Base-by-base conservation (phyloP, 2,113 vertebrate species). In the Lepidothrix coronata region DNA sequence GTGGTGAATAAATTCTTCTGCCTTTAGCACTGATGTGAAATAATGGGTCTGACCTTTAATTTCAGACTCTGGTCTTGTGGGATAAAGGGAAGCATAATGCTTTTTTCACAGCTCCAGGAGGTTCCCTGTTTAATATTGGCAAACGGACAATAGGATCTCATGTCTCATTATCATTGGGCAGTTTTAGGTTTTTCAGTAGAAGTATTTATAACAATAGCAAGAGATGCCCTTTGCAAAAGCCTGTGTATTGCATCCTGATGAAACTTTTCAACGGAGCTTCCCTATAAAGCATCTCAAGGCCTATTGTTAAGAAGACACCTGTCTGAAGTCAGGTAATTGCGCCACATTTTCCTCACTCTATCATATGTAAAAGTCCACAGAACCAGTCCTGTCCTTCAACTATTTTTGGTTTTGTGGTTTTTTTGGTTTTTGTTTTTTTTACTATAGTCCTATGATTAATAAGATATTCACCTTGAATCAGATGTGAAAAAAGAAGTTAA, bases 41-140 rank as follows among this genome's bases (percentile, higher is more conserved):
- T 96, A 96, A 97, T 96, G 94, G 89, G 43, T 77, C 84, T 97
- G 95, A 96, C 95, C 96, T 97, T 96, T 96, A 93, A 97, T 95
- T 97, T 95, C 87, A 95, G 74, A 91, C 51, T 81, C 61, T 46
- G 28, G 43, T 92, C 74, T 92, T 92, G 54, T 88, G 92, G 89
- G 91, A 89, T 91, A 88, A 96, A 96, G 30, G 72, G 77, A 87
- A 93, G 33, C 73, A 80, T 87, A 92, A 92, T 81, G 37, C 52
- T 89, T 71, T 92, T 70, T 66, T 80, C 8, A 0, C 59, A 88
- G 72, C 80, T 95, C 54, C 66, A 62, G 62, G 86, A 93, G 37
- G 16, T 79, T 94, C 84, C 62, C 31, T 41, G 31, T 76, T 95
- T 87, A 93, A 87, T 92, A 66, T 12, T 70, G 58, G 78, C 77